Conservation (phyloP, 2,888 invertebrate species). For the Drosophila colorata region DNA sequence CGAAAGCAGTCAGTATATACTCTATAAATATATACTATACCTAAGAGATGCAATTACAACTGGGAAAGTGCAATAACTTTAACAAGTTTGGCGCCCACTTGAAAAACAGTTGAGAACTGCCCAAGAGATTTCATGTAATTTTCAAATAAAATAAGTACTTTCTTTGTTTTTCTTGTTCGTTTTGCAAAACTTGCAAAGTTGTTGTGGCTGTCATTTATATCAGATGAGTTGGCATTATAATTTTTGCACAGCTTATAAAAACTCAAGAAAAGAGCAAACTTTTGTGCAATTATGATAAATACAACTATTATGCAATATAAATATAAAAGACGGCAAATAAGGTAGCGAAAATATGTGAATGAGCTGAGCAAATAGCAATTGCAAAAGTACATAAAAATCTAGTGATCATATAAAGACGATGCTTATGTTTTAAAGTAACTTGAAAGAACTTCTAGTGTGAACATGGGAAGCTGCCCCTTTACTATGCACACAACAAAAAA, state of each 20-base stretch:
- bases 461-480: not conserved
- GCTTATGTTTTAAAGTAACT: not conserved
- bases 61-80: constrained; percentile 14
- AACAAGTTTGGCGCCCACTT: constrained; percentile 35
- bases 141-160: constrained; percentile 33
- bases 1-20: not conserved
- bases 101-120: constrained; percentile 26
- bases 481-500: constrained; percentile 11
- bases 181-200: constrained; percentile 21
- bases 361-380: constrained; percentile 10
- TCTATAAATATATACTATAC: not conserved
- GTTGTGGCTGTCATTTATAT: constrained; percentile 35
- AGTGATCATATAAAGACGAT: constrained; percentile 5
- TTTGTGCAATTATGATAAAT: constrained; percentile 40
- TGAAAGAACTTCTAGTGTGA: not conserved
- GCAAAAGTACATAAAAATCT: constrained; percentile 1
- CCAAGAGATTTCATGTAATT: constrained; percentile 36
- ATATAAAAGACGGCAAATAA: constrained; percentile 4
- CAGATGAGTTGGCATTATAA: constrained; percentile 47
- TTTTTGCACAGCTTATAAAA: constrained; percentile 31
- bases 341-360: constrained; percentile 3
- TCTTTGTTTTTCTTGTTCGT: constrained; percentile 7
- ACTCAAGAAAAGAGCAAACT: constrained; percentile 15
- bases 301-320: not conserved
- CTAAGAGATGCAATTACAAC: constrained; percentile 11